These are phyloP conservation scores for Bimastos eiseni DNA, from an alignment of 2,888 invertebrate genomes.

Conservation along the genomic window DNA sequence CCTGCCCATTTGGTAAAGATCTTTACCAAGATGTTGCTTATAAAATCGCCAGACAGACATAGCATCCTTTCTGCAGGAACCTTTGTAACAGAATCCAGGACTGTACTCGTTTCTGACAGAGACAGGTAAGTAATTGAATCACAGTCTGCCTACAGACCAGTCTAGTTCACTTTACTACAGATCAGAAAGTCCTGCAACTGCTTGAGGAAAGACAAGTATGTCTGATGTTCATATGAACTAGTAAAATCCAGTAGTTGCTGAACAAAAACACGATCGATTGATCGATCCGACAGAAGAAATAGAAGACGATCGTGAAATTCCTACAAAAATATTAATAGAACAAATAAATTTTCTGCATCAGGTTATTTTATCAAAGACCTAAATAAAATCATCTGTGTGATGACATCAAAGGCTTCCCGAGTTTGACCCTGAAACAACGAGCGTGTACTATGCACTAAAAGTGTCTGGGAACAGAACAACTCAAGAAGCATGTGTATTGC, in stretches of 20 bases:
- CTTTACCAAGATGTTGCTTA: too few species aligned
- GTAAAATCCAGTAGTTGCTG: not conserved
- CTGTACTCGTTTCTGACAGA: not conserved
- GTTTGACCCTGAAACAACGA: too few species aligned
- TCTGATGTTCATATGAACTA: not conserved
- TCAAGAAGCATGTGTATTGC: too few species aligned
- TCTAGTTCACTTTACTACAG: conserved; percentile 3
- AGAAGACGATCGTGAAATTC: conserved; percentile 1
- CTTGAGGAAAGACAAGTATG: conserved; percentile 3
- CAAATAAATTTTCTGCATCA: not conserved
- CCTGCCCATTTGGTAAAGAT: not conserved
- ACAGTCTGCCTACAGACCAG: not conserved
- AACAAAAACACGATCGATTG: not conserved
- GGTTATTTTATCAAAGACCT: too few species aligned
- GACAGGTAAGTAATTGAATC: not conserved
- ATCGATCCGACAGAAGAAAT: not conserved
- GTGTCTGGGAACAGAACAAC: too few species aligned
- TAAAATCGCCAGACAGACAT: not conserved
- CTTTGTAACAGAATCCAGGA: not conserved
- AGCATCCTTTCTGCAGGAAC: not conserved
- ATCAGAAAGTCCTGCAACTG: not conserved
- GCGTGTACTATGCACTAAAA: too few species aligned
- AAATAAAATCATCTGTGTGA: too few species aligned
- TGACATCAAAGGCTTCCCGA: too few species aligned
- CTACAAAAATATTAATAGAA: not conserved